Conservation (phyloP, 1,140 invertebrate species). For the Lerema accius region DNA sequence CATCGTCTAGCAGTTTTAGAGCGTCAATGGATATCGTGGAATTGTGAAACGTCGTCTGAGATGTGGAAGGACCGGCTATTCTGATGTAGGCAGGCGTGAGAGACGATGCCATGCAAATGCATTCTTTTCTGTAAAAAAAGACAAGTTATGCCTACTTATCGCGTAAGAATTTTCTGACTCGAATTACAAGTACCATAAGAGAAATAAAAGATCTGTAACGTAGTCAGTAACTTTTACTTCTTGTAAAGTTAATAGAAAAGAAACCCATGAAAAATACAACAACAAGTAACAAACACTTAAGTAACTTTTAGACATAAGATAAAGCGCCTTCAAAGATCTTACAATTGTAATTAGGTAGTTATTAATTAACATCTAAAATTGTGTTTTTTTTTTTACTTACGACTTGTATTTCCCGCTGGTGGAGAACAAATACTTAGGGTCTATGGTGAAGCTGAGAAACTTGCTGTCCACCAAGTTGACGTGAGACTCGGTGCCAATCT, state of each 20-base stretch:
- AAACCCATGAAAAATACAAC: too few relatives aligned
- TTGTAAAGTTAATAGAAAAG: too few relatives aligned
- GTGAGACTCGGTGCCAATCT: constrained; percentile 68
- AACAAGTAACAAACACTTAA: too few relatives aligned
- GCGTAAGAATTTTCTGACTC: too few relatives aligned
- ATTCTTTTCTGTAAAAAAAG: constrained; percentile 77
- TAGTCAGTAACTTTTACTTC: too few relatives aligned
- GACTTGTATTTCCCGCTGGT: constrained; percentile 58
- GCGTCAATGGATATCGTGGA: constrained; percentile 61
- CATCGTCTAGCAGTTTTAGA: constrained; percentile 24
- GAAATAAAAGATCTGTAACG: too few relatives aligned
- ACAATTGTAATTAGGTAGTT: too few relatives aligned
- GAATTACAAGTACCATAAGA: too few relatives aligned
- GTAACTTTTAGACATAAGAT: too few relatives aligned
- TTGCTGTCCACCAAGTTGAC: constrained; percentile 82
- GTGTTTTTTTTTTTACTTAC: constrained; percentile 44
- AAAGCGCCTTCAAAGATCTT: too few relatives aligned
- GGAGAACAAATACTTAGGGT: constrained; percentile 79
- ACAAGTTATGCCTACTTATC: too few relatives aligned
- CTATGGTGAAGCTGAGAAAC: constrained; percentile 86
- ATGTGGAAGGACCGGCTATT: constrained; percentile 84
- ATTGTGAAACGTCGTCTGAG: constrained; percentile 76
- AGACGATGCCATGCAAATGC: constrained; percentile 83
- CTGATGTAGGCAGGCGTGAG: constrained; percentile 85
- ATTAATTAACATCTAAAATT: too few relatives aligned